phyloP scores from a whole-genome alignment of 2,113 vertebrate species.

The Crotalus horridus region DNA sequence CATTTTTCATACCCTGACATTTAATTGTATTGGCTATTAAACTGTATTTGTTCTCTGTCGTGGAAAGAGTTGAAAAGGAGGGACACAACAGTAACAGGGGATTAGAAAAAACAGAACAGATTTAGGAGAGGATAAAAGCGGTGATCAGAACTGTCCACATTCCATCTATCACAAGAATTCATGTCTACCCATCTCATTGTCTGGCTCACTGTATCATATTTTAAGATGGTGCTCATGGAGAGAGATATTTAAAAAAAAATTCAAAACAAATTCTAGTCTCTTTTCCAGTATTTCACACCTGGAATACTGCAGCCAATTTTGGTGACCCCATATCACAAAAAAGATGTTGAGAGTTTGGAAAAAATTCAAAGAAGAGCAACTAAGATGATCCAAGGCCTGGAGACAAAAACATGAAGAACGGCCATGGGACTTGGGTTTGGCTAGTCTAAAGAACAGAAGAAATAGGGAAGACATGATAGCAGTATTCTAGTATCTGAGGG shows the following conservation, averaged over 20 bases:
- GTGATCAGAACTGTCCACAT: background rate
- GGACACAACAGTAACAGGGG: background rate
- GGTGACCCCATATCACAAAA: too few species aligned
- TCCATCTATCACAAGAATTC: background rate
- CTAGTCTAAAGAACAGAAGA: too few species aligned
- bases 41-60: background rate
- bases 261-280: background rate
- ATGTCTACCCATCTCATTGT: background rate
- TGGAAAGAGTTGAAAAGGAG: background rate
- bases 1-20: background rate
- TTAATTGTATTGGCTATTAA: background rate
- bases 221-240: background rate
- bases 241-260: background rate
- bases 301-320: too few species aligned
- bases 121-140: background rate
- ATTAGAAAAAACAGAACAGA: background rate
- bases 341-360: too few species aligned
- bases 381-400: too few species aligned
- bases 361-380: too few species aligned
- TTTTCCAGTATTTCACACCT: background rate
- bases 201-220: background rate
- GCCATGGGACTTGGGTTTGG: too few species aligned
- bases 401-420: too few species aligned
- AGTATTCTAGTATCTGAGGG: too few species aligned
- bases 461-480: too few species aligned